Conservation (phyloP, 2,113 vertebrate genomes). For the Eulacestoma nigropectus region DNA sequence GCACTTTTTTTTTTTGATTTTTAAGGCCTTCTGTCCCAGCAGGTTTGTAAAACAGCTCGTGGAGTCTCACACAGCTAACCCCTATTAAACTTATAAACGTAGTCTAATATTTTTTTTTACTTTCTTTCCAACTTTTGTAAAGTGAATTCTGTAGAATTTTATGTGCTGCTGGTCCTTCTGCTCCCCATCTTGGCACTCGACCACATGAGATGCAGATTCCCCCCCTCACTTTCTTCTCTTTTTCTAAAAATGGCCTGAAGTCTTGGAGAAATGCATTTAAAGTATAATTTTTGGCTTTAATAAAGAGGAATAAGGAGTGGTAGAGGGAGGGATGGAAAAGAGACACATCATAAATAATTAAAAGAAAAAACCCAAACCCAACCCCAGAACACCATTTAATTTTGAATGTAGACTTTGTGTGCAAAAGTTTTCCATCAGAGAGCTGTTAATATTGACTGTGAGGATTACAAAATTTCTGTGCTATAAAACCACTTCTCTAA, state of each 20-base stretch:
- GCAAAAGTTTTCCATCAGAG: background rate
- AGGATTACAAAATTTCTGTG: background rate
- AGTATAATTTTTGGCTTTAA: background rate
- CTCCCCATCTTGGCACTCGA: background rate
- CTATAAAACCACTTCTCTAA: background rate
- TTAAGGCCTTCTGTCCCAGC: background rate
- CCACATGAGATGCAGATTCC: background rate
- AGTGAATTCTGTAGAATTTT: background rate
- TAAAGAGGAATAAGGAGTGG: background rate
- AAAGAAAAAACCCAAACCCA: background rate
- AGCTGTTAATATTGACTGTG: background rate
- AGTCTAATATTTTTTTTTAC: background rate
- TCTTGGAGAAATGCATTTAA: background rate
- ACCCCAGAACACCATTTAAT: background rate
- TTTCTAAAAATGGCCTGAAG: background rate
- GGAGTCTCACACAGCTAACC: background rate
- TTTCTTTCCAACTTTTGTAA: background rate
- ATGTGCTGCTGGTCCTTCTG: background rate
- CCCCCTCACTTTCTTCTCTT: background rate
- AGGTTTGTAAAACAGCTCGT: background rate
- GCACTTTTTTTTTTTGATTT: background rate
- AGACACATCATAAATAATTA: background rate
- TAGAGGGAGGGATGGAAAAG: background rate
- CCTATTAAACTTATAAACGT: background rate
- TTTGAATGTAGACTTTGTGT: background rate